These are phyloP conservation scores for Oryctolagus cuniculus DNA, from an alignment of 2,113 vertebrate genomes.

Conservation along the genomic window mOryCun1.1 NC_091439.1:70030001-70030500, in stretches of 20 bases:
- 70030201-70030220: not conserved
- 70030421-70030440: not conserved
- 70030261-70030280: not conserved
- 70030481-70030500: not conserved
- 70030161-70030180: not conserved
- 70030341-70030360: not conserved
- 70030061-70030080: not conserved
- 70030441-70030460: not conserved
- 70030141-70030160: not conserved
- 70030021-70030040: not conserved
- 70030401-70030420: not conserved
- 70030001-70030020: not conserved
- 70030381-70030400: not conserved
- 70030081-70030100: not conserved
- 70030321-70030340: not conserved
- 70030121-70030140: not conserved
- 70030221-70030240: not conserved
- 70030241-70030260: not conserved
- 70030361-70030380: not conserved
- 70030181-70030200: not conserved
- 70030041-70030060: not conserved
- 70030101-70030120: not conserved
- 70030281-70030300: not conserved
- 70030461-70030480: not conserved
- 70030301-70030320: not conserved